Evolutionary conservation across 2,888 invertebrate genomes (phyloP), one percentile per base, ranked within the genome.

Genomic region (Lissonota sp.): DNA sequence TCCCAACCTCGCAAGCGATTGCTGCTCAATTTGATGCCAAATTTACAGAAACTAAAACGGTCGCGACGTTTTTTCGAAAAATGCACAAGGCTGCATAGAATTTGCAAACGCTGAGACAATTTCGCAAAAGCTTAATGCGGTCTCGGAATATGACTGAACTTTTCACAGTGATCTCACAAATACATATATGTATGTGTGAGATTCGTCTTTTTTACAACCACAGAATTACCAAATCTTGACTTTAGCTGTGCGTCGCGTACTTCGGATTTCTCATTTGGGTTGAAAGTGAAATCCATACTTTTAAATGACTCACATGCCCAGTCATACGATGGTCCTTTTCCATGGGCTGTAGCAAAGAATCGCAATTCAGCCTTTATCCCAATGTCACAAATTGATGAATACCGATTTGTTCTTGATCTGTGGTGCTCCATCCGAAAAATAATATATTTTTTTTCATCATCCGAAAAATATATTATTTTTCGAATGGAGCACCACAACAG

Each of bases 271-370:
- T 63, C 16, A 46, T 63, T 46, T 10, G 63, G 46, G 46, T 26
- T 46, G 10, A 63, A 63, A 46, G 46, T 3, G 12, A 64, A 64
- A 64, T 64, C 64, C 5, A 64, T 37, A 10, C 37, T 64, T 37
- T 26, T 26, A 6, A 64, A 49, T 49, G 49, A 49, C n/a, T 51
- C 14, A 64, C 49, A 10, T 64, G 51, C 49, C 64, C 64, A n/a
- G n/a, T n/a, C n/a, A n/a, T n/a, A n/a, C n/a, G n/a, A n/a, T n/a
- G n/a, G n/a, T n/a, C n/a, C n/a, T 46, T 77, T 77, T 4, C 70
- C 77, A 44, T 77, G 57, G 7, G 77, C 26, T n/a, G 70, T 77
- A 0, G 63, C 77, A 44, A 77, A 71, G 14, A 77, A 77, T 63
- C 70, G 55, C 77, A 70, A 77, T n/a, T 70, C 70, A 58, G 69